These are phyloP conservation scores for Fragum fragum DNA, from an alignment of 2,888 invertebrate species.

Conservation along the genomic window DNA sequence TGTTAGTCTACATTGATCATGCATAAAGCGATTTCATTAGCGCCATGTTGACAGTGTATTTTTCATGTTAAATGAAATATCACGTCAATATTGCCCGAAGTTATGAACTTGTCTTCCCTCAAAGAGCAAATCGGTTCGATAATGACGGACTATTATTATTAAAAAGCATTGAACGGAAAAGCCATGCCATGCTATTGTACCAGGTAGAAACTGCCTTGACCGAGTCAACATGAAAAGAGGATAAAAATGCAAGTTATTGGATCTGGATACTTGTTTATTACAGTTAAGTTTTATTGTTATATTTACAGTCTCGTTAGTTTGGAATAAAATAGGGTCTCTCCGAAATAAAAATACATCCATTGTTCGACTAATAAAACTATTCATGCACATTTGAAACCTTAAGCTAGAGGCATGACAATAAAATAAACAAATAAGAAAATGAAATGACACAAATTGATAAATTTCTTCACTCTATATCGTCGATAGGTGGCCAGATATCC, in stretches of 20 bases:
- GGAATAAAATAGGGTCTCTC: too few species aligned
- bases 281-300: neutral
- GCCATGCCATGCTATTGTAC: neutral
- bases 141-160: conserved; percentile 13
- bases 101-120: conserved; percentile 1
- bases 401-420: too few species aligned
- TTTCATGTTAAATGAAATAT: conserved; percentile 13
- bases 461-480: too few species aligned
- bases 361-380: too few species aligned
- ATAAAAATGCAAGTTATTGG: too few species aligned
- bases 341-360: too few species aligned
- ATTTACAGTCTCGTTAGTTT: too few species aligned
- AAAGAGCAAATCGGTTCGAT: conserved; percentile 27
- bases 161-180: conserved; percentile 20
- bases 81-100: conserved; percentile 1
- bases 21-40: conserved; percentile 1
- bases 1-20: neutral
- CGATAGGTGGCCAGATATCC: too few species aligned
- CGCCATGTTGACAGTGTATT: neutral
- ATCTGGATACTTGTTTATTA: too few species aligned
- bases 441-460: too few species aligned
- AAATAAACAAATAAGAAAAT: too few species aligned
- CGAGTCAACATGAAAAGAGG: neutral
- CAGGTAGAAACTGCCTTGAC: neutral
- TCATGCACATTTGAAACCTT: too few species aligned